Conservation (phyloP, 2,113 vertebrate species). For the Martes martes region DNA sequence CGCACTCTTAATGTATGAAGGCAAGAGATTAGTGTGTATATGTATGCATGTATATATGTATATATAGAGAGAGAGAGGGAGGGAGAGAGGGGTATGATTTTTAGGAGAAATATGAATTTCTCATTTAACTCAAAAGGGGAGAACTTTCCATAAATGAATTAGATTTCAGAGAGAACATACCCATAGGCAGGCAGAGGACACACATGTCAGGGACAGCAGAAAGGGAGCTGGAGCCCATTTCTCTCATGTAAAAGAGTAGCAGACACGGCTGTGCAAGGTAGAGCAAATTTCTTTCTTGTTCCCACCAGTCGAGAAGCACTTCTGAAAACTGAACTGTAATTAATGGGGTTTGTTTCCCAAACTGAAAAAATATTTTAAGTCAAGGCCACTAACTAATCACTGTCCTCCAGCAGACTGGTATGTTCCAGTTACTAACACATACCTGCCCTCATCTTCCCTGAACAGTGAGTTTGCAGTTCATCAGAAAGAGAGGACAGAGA, state of each 20-base stretch:
- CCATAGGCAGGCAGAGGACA: neutral
- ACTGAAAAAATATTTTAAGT: neutral
- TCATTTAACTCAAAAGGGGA: neutral
- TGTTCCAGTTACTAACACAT: neutral
- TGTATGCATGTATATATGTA: too few relatives aligned
- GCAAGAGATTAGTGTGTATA: neutral
- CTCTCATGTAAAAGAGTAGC: neutral
- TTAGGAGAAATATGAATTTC: neutral
- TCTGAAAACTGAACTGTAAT: neutral
- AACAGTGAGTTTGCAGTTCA: neutral
- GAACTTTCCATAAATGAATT: neutral
- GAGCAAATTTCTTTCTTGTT: neutral
- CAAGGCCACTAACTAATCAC: neutral
- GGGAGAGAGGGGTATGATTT: neutral
- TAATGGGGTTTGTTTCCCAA: neutral
- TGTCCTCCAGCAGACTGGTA: neutral
- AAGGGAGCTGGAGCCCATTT: neutral
- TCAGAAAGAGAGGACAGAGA: neutral
- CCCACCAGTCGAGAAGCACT: neutral
- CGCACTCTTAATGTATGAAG: neutral
- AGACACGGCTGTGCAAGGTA: accelerated
- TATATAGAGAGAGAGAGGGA: too few relatives aligned
- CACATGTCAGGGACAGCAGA: neutral
- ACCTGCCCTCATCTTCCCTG: neutral
- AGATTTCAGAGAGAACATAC: neutral